phyloP scores from a whole-genome alignment of 2,113 vertebrate species.

The Caretta caretta region DNA sequence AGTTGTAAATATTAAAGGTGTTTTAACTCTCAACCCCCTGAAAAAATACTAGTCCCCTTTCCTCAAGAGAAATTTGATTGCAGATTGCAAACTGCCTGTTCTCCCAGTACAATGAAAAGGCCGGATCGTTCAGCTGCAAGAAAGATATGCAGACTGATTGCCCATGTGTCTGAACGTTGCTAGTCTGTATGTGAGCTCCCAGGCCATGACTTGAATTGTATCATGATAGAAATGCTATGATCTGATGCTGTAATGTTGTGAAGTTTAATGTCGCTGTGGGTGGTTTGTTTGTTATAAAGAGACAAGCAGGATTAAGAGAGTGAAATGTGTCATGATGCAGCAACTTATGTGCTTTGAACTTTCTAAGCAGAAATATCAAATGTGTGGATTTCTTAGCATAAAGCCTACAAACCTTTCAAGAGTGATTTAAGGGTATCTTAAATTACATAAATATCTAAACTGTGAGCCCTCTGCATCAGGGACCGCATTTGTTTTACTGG shows the following conservation, averaged over 20 bases:
- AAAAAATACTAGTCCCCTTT: background rate
- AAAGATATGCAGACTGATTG: background rate
- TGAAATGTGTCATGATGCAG: background rate
- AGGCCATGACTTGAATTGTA: background rate
- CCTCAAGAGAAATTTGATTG: background rate
- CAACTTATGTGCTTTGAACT: background rate
- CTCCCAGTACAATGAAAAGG: background rate
- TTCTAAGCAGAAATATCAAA: background rate
- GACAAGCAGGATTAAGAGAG: background rate
- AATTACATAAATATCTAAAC: background rate
- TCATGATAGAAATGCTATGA: background rate
- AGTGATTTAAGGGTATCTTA: background rate
- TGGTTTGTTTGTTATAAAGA: background rate
- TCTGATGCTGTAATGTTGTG: background rate
- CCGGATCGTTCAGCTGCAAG: slow-evolving; percentile 21
- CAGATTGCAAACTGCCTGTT: slow-evolving; percentile 13
- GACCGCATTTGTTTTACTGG: background rate
- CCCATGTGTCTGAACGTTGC: background rate
- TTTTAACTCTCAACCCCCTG: background rate
- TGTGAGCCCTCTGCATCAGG: background rate
- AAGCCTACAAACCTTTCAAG: background rate
- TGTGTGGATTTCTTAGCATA: background rate
- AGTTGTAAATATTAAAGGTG: background rate
- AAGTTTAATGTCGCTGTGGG: background rate
- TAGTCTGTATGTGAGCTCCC: background rate